Base-by-base conservation (phyloP, 2,888 invertebrate species). In the Mythimna impura region DNA sequence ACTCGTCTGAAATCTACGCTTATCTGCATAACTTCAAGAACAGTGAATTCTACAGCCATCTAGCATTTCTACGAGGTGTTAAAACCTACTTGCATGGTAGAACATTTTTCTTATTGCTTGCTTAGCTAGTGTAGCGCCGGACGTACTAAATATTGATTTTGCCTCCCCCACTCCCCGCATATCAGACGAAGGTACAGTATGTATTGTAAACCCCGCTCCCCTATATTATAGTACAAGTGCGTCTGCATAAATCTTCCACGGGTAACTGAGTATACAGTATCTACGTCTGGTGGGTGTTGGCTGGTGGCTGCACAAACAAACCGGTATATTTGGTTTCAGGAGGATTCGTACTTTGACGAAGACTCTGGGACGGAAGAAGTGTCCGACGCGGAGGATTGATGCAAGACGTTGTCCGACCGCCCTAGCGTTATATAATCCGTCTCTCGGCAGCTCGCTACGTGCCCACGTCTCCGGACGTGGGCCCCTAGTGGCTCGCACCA, bases 11-110 rank as follows among this genome's bases (percentile, higher is more conserved):
- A 69, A 54, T 55, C 50, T 63, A 73, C 58, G 82, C 85, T 86
- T 72, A 62, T 73, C 77, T 83, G 81, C 83, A 78, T 85, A 82
- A 78, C 71, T 72, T 76, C 66, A 75, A 62, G 73, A 81, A 83
- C 84, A 88, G 93, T 94, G 94, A 95, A 95, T 95, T 95, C 95
- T 95, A 91, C 95, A 94, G 93, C 95, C 96, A 94, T 95, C 93
- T 92, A 91, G 91, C 90, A 87, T 90, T 89, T 84, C 81, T 78
- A 82, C 72, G 68, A 76, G 80, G 81, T 81, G 85, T 89, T 89
- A 89, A 86, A 78, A 85, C 71, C 72, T 68, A 76, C 50, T 83
- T 91, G 95, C 95, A 95, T 94, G 94, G 92, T 95, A 94, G 93
- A 87, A 80, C 71, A 83, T 85, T 87, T 82, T 87, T 82, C 60